Evolutionary conservation across 2,113 vertebrate species (phyloP).

Genomic region (Phoenicopterus ruber): DNA sequence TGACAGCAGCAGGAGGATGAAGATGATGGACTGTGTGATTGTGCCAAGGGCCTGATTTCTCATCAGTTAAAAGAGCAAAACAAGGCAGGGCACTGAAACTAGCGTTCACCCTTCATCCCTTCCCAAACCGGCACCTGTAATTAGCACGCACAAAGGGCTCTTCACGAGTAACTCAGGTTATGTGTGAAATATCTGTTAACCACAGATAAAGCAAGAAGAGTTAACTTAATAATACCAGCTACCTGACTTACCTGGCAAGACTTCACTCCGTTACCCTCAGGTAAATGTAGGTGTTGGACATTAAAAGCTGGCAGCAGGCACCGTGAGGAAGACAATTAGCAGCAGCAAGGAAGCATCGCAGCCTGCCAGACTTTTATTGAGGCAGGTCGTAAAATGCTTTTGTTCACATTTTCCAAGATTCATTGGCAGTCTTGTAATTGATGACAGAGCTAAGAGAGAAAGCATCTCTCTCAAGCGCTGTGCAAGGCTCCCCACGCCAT

Average conservation of each 20-base stretch:
- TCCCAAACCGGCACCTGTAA: not conserved
- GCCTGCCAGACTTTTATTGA: constrained; percentile 42
- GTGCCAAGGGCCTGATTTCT: not conserved
- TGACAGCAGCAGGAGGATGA: not conserved
- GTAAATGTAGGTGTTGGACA: not conserved
- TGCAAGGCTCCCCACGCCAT: constrained; percentile 21
- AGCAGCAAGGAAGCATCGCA: constrained; percentile 38
- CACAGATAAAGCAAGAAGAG: not conserved
- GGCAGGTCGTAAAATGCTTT: constrained; percentile 36
- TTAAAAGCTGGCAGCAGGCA: not conserved
- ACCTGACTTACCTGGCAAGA: not conserved
- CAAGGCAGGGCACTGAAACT: not conserved
- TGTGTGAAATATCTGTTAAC: not conserved
- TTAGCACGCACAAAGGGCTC: rapidly evolving
- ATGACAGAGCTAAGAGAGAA: constrained; percentile 28
- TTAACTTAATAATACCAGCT: not conserved
- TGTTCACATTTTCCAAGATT: constrained; percentile 56
- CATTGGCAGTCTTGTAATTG: constrained; percentile 54
- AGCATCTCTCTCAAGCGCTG: not conserved
- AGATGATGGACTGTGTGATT: not conserved
- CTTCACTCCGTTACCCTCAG: not conserved
- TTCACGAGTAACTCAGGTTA: not conserved
- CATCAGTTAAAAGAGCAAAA: not conserved
- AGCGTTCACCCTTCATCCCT: not conserved
- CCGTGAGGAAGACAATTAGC: constrained; percentile 21